Conservation (phyloP, 2,113 vertebrate species). For the Ramphastos sulfuratus region DNA sequence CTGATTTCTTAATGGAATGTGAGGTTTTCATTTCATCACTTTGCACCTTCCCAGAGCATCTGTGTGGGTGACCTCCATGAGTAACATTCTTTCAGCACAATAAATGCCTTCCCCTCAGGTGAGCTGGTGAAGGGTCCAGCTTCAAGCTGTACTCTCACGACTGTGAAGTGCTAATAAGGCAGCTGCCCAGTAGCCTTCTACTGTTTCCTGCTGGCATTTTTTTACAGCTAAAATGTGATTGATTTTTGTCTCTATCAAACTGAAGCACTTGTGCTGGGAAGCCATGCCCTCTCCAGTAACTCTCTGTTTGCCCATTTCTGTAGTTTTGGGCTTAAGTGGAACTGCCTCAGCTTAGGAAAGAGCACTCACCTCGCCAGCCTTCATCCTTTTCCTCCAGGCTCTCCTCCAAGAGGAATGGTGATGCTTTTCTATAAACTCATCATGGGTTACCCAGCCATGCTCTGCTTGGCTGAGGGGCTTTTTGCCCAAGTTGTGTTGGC, state of each 20-base stretch:
- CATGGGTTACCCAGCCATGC: not conserved
- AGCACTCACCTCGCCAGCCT: fast-evolving
- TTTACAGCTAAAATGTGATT: not conserved
- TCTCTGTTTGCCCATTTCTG: not conserved
- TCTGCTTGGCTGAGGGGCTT: not conserved
- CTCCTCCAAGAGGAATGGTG: not conserved
- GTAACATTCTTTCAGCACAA: not conserved
- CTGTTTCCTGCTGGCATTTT: not conserved
- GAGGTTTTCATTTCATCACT: not conserved
- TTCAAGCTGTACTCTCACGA: not conserved
- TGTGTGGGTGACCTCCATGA: not conserved
- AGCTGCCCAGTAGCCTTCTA: not conserved
- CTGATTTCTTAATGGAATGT: not conserved
- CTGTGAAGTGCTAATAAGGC: not conserved
- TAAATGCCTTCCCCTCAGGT: not conserved
- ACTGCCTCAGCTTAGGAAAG: not conserved
- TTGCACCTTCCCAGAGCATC: not conserved
- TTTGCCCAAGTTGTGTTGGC: not conserved
- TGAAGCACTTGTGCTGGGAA: not conserved
- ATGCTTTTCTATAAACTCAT: not conserved
- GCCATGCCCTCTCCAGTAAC: not conserved
- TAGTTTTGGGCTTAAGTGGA: not conserved
- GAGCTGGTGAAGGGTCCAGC: not conserved
- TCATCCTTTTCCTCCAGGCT: not conserved
- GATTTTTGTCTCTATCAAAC: not conserved